Percentiles rank a stretch among this genome's conserved stretches.
phyloP scores from a whole-genome alignment of 1,140 invertebrate genomes.

The Saccostrea echinata region DNA sequence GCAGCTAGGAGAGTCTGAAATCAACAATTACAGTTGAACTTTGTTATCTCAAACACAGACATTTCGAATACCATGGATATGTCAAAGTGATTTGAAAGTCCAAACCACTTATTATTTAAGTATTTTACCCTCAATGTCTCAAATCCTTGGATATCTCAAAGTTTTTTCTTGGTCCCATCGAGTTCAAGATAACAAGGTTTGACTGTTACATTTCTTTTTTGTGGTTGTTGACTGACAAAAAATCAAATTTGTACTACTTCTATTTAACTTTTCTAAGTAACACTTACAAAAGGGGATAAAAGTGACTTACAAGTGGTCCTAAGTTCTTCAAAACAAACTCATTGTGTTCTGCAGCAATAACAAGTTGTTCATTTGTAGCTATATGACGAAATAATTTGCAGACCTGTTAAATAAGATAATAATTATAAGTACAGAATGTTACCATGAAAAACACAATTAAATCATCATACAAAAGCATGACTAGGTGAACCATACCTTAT shows the following conservation, averaged over 20 bases:
- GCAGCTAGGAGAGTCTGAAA: constrained; percentile 94
- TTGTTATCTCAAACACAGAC: no score
- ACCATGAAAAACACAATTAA: no score
- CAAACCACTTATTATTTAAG: no score
- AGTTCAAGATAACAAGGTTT: no score
- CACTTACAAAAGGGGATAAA: background rate
- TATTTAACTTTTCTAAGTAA: background rate
- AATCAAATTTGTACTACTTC: background rate
- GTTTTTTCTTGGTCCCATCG: no score
- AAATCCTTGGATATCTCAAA: no score
- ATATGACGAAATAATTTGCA: constrained; percentile 98
- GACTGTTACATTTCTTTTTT: background rate
- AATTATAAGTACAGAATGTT: no score
- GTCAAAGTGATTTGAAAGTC: no score
- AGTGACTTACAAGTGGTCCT: constrained; percentile 84
- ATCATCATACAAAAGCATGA: no score
- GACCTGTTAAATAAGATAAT: constrained; percentile 83
- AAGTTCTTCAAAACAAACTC: constrained; percentile 90
- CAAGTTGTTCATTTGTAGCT: constrained; percentile 94
- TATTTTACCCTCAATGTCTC: no score
- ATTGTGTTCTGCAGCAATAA: constrained; percentile 96
- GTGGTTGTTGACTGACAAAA: background rate
- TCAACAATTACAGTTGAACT: background rate
- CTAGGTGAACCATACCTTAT: no score
- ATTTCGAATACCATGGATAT: no score